Evolutionary conservation across 1,140 invertebrate genomes (phyloP), one percentile per base, ranked within the genome.

Genomic region (Habropoda laboriosa): DNA sequence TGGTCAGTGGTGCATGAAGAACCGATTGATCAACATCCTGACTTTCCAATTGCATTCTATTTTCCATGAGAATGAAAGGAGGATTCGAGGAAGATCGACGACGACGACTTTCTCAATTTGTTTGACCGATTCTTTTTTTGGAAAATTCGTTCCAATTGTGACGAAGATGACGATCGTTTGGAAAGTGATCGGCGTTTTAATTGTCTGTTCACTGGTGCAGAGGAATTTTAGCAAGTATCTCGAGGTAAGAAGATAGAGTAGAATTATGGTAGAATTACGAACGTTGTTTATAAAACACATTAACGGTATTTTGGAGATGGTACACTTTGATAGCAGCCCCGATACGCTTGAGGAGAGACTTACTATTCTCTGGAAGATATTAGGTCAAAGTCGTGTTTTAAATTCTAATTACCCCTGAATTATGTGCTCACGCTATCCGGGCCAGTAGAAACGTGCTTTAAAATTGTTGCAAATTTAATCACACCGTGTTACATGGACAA

Each of bases 231-330:
- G 76, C 38, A 86, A 83, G 38, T 91, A 91, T 81, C 80, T 90
- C 27, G 90, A 91, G 89, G 90, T 91, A 86, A 90, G 80, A 8
- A 67, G 53, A 18, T 12, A 0, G 45, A 53, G 30, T 3, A 16
- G 16, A 5, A 16, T 10, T 51, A 35, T 32, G 13, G 8, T 57
- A 8, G n/a, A n/a, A n/a, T 18, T 45, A 42, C 13, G 16, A 35
- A 18, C 13, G 6, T 55, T 8, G n/a, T 73, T 61, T 38, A n/a
- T 38, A 60, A 73, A 60, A 6, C 12, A 10, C 8, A 58, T 86
- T 86, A 87, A 85, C 85, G 81, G 82, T 80, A 66, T 80, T 81
- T 45, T 49, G 16, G 63, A 82, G 87, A 89, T 88, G 81, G 84
- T 88, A 85, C 80, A 80, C 63, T 86, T 89, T 58, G 87, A 82